These are phyloP conservation scores for Megamerina dolium DNA, from an alignment of 2,888 invertebrate genomes.

Conservation along the genomic window DNA sequence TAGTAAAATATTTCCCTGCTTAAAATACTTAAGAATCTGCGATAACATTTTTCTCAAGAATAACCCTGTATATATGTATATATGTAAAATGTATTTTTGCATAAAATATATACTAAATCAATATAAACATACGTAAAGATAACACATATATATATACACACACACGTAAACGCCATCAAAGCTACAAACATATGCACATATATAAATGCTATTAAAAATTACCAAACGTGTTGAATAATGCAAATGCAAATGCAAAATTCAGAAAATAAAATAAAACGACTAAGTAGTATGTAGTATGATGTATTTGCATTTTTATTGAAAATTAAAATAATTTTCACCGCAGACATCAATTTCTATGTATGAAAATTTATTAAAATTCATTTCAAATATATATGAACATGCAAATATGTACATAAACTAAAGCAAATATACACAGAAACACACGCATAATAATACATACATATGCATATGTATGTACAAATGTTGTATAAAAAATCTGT, in stretches of 20 bases:
- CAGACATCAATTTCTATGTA: conserved; percentile 31
- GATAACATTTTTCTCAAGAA: too few species aligned
- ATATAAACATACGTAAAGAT: not conserved
- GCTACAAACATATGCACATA: conserved; percentile 9
- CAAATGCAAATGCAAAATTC: conserved; percentile 1
- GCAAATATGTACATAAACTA: conserved; percentile 22
- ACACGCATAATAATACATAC: conserved; percentile 5
- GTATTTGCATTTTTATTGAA: conserved; percentile 32
- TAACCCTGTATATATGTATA: not conserved
- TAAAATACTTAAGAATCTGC: too few species aligned
- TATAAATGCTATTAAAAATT: too few species aligned
- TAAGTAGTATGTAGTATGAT: conserved; percentile 11
- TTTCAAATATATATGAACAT: conserved; percentile 24
- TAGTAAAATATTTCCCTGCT: too few species aligned
- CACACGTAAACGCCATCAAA: conserved; percentile 12
- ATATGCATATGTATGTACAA: not conserved
- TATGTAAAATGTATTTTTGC: not conserved
- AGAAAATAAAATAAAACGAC: conserved; percentile 6
- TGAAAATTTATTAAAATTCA: conserved; percentile 24
- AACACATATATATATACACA: conserved; percentile 12
- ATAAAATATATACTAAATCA: not conserved
- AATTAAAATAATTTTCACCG: conserved; percentile 32
- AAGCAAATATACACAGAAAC: conserved; percentile 7
- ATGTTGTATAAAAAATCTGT: too few species aligned
- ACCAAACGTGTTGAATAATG: conserved; percentile 7